phyloP scores from a whole-genome alignment of 1,140 invertebrate species.

The Eciton burchellii region DNA sequence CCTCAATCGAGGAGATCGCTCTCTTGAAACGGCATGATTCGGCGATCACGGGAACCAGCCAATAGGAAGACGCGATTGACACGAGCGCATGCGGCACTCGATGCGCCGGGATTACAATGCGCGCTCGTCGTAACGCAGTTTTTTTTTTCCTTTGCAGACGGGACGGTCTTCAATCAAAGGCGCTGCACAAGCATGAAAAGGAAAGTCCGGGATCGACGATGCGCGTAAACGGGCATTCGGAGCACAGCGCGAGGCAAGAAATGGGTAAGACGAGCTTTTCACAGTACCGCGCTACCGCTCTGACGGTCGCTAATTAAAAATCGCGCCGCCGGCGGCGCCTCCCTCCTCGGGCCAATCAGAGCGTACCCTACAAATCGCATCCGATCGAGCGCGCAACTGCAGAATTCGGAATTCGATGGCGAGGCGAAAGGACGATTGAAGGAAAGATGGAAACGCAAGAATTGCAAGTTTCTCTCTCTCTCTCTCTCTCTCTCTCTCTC shows the following conservation, averaged over 20 bases:
- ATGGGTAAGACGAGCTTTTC: slow-evolving; percentile 78
- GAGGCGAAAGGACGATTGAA: not conserved
- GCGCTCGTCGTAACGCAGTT: not conserved
- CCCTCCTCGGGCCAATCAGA: not conserved
- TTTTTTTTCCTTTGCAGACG: slow-evolving; percentile 36
- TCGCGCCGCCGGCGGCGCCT: not conserved
- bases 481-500: no score
- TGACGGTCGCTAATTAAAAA: slow-evolving; percentile 41
- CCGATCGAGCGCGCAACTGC: not conserved
- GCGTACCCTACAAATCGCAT: no score
- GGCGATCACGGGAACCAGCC: slow-evolving; percentile 41
- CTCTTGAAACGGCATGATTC: slow-evolving; percentile 13
- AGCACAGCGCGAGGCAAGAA: slow-evolving; percentile 80
- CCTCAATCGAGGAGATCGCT: slow-evolving; percentile 24
- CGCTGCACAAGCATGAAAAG: slow-evolving; percentile 77
- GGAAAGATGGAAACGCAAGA: not conserved
- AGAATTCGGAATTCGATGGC: not conserved
- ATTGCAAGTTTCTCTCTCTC: not conserved
- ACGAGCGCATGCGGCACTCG: slow-evolving; percentile 31
- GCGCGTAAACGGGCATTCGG: slow-evolving; percentile 83
- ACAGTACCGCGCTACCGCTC: not conserved
- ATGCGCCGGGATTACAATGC: not conserved
- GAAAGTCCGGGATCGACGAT: slow-evolving; percentile 80
- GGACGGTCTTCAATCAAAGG: slow-evolving; percentile 45
- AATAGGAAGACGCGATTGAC: slow-evolving; percentile 44